Conservation (phyloP, 1,140 invertebrate species). For the Hypsibius dujardini region DNA sequence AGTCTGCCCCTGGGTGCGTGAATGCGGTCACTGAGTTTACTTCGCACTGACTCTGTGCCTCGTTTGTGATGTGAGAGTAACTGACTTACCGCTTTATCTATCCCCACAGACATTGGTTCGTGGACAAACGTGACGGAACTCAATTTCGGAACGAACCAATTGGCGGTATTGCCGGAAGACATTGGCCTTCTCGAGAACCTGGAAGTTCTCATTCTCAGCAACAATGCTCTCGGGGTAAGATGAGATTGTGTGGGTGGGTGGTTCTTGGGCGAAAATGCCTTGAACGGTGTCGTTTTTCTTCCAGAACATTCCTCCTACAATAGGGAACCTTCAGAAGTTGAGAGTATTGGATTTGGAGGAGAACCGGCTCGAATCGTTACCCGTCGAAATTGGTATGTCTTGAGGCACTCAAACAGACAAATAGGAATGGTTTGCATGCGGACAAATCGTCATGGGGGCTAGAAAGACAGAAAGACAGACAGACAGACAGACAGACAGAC, state of each 20-base stretch:
- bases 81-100: slow-evolving; percentile 8
- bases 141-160: slow-evolving; percentile 87
- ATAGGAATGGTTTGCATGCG: too few species aligned
- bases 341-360: slow-evolving; percentile 89
- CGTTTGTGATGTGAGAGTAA: neutral
- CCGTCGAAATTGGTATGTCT: slow-evolving; percentile 61
- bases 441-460: too few species aligned
- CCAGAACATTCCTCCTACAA: slow-evolving; percentile 40
- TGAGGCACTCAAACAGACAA: too few species aligned
- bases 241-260: slow-evolving; percentile 3
- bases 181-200: slow-evolving; percentile 85
- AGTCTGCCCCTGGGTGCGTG: slow-evolving; percentile 58
- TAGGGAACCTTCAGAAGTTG: slow-evolving; percentile 79
- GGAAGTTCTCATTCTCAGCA: slow-evolving; percentile 87
- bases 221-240: slow-evolving; percentile 65
- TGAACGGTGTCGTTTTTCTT: slow-evolving; percentile 29
- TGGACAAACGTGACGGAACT: slow-evolving; percentile 91
- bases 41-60: neutral
- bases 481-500: neutral
- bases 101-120: slow-evolving; percentile 56
- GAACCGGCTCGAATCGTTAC: slow-evolving; percentile 77
- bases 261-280: neutral
- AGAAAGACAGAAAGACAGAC: too few species aligned
- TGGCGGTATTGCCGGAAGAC: slow-evolving; percentile 86
- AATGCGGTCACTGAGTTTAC: neutral